phyloP scores from a whole-genome alignment of 2,113 vertebrate species.

The Muscicapa adusta region DNA sequence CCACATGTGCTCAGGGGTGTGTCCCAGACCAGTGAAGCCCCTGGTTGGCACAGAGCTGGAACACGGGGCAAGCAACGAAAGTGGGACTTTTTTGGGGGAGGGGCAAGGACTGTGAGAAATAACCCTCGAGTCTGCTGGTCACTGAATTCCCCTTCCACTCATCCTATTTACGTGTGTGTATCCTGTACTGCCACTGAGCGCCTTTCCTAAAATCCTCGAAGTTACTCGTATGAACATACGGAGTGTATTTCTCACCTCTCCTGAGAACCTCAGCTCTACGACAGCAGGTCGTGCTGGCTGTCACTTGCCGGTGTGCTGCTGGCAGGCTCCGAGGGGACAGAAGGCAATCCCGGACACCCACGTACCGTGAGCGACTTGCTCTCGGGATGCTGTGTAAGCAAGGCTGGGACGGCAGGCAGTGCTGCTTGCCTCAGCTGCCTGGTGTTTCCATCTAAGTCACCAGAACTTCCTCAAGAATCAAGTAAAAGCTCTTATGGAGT shows the following conservation, averaged over 20 bases:
- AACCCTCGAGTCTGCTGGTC: background rate
- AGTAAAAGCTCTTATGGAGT: background rate
- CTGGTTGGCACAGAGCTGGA: background rate
- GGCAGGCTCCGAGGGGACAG: background rate
- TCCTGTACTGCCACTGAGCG: accelerated
- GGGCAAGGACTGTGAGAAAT: background rate
- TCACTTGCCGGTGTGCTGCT: constrained; percentile 14
- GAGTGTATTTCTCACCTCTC: constrained; percentile 20
- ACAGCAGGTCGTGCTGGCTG: constrained; percentile 24
- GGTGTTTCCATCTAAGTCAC: background rate
- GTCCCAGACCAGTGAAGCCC: background rate
- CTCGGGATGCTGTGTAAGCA: background rate
- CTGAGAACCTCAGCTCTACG: background rate
- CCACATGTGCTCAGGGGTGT: background rate
- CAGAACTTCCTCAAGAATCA: background rate
- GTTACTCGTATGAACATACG: background rate
- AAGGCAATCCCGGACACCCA: background rate
- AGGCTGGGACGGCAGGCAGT: background rate
- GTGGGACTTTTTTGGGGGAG: background rate
- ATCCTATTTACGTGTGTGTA: accelerated
- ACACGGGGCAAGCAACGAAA: background rate
- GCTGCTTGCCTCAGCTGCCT: background rate
- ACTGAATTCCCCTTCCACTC: background rate
- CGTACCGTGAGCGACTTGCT: accelerated
- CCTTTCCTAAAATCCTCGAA: background rate